phyloP scores from a whole-genome alignment of 2,113 vertebrate species.

The Myotis yumanensis region DNA sequence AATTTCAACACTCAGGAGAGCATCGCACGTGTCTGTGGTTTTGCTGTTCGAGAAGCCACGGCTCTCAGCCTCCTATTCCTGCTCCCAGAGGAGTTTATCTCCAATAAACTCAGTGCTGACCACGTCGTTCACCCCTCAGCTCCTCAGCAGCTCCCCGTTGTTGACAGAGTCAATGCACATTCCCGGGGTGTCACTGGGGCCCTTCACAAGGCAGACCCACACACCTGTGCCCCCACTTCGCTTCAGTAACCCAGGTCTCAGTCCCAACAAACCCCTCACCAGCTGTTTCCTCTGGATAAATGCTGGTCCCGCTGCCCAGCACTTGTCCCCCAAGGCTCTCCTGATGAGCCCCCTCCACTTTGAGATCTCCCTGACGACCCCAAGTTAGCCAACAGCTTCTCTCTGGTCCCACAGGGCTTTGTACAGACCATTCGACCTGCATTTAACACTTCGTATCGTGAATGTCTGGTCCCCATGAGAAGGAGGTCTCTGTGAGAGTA shows the following conservation, averaged over 20 bases:
- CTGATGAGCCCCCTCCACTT: not conserved
- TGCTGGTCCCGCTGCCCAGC: not conserved
- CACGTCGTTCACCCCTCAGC: no score
- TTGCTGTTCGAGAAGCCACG: not conserved
- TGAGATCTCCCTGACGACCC: not conserved
- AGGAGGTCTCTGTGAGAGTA: not conserved
- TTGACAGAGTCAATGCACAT: not conserved
- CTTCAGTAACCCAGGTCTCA: not conserved
- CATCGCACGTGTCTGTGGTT: not conserved
- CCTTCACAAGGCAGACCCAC: not conserved
- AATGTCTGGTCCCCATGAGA: not conserved
- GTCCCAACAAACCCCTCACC: not conserved
- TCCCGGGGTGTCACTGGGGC: not conserved
- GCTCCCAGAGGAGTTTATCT: not conserved
- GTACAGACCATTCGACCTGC: not conserved
- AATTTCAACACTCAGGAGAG: not conserved
- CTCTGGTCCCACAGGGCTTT: not conserved
- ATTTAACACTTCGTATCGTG: not conserved
- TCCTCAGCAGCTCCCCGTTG: not conserved
- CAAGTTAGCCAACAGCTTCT: not conserved
- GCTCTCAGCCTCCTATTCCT: not conserved
- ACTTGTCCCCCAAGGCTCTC: not conserved
- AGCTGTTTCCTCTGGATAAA: not conserved
- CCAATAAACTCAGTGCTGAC: not conserved
- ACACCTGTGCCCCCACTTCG: not conserved